Evolutionary conservation across 2,888 invertebrate species (phyloP).

Genomic region (Ochlodes sylvanus): DNA sequence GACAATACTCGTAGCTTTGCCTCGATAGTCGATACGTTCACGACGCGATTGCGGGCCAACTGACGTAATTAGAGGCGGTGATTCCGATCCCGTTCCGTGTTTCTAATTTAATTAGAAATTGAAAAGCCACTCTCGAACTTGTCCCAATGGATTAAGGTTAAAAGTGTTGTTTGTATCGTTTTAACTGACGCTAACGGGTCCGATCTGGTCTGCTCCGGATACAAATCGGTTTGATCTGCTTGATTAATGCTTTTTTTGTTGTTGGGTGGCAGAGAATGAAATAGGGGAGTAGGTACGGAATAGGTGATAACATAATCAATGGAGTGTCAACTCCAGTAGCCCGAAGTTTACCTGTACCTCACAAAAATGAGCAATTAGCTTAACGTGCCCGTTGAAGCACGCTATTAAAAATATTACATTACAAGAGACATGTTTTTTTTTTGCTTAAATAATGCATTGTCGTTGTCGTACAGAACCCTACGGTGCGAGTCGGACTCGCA

Average conservation of each 20-base stretch:
- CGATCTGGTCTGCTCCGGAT: background rate
- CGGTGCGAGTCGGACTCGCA: too few species aligned
- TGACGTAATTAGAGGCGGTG: slow-evolving; percentile 29
- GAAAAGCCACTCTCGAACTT: slow-evolving; percentile 12
- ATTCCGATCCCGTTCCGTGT: slow-evolving; percentile 19
- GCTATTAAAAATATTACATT: too few species aligned
- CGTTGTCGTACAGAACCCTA: too few species aligned
- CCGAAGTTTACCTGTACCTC: too few species aligned
- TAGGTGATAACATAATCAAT: too few species aligned
- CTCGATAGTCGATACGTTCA: slow-evolving; percentile 4
- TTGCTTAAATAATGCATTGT: too few species aligned
- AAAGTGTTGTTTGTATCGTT: slow-evolving; percentile 11
- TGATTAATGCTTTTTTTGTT: slow-evolving; percentile 20
- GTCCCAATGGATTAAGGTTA: background rate
- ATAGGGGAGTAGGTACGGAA: too few species aligned
- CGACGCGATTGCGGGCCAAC: slow-evolving; percentile 20
- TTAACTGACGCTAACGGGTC: background rate
- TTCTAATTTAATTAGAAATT: slow-evolving; percentile 25
- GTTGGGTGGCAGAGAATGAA: background rate
- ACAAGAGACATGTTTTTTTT: too few species aligned
- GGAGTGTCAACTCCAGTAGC: too few species aligned
- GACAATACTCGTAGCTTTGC: too few species aligned
- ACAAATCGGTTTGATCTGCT: slow-evolving; percentile 11
- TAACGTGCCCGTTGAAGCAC: too few species aligned
- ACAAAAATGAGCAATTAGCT: too few species aligned